Evolutionary conservation across 53 echinoderm and acorn worm species (phyloP).

Genomic region (Temnopleurus reevesii): DNA sequence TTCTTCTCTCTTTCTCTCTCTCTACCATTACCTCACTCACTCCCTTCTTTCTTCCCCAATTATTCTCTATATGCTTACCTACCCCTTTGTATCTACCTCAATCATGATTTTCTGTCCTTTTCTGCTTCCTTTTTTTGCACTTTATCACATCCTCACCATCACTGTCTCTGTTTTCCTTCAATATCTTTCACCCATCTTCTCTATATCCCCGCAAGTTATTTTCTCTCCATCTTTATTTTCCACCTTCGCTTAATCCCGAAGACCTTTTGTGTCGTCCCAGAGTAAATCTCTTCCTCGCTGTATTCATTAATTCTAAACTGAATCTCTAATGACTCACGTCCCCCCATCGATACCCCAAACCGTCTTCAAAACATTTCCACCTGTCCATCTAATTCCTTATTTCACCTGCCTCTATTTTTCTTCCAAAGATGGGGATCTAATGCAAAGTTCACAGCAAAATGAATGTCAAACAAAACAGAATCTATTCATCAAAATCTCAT

Average conservation of each 20-base stretch:
- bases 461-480: background rate
- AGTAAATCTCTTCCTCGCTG: background rate
- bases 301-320: background rate
- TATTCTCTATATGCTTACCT: background rate
- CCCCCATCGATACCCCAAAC: background rate
- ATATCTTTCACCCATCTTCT: no score
- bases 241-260: background rate
- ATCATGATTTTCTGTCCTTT: background rate
- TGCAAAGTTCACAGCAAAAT: background rate
- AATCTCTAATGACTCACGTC: slow-evolving; percentile 1
- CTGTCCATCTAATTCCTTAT: background rate
- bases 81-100: background rate
- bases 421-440: background rate
- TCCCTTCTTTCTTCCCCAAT: no score
- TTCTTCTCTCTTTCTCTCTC: background rate
- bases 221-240: background rate
- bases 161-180: background rate
- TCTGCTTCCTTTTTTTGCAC: background rate
- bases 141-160: background rate
- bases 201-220: background rate
- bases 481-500: no score
- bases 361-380: background rate
- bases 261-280: background rate
- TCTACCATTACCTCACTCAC: background rate
- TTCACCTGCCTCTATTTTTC: background rate